A percentile compares a stretch with the other conserved stretches of the same genome.
Evolutionary conservation across 2,113 vertebrate genomes (phyloP).

Genomic region (Brachyhypopomus gauderio): DNA sequence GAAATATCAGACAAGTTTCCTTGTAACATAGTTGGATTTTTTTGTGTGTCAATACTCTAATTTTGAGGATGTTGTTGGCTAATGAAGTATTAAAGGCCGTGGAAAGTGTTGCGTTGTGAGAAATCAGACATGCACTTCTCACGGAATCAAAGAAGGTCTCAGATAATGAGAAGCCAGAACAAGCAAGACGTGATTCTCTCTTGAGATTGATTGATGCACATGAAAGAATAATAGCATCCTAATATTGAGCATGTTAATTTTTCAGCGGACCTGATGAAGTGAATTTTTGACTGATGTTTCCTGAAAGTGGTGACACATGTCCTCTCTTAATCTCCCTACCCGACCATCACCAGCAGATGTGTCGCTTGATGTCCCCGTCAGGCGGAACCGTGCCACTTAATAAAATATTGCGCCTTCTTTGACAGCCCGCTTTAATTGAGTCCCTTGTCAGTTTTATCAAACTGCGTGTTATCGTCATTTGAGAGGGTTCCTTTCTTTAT

Average conservation of each 20-base stretch:
- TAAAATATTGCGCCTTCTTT: constrained; percentile 81
- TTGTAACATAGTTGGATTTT: constrained; percentile 23
- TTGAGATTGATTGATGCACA: constrained; percentile 61
- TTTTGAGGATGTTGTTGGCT: constrained; percentile 37
- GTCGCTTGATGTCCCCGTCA: constrained; percentile 79
- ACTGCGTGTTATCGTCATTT: constrained; percentile 79
- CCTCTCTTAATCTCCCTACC: constrained; percentile 74
- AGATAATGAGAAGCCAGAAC: constrained; percentile 45
- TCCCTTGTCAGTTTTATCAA: constrained; percentile 86
- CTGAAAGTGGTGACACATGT: constrained; percentile 81
- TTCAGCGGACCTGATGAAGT: constrained; percentile 77
- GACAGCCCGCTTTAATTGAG: constrained; percentile 83
- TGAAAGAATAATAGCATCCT: constrained; percentile 72
- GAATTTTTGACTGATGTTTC: constrained; percentile 78
- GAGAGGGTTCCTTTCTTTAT: constrained; percentile 69
- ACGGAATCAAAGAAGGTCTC: constrained; percentile 38
- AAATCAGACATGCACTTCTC: constrained; percentile 48
- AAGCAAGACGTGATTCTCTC: constrained; percentile 45
- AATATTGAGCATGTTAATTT: constrained; percentile 73
- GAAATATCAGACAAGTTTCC: constrained; percentile 49
- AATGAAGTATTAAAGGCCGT: constrained; percentile 47
- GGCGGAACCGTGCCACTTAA: constrained; percentile 76
- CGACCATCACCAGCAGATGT: constrained; percentile 74
- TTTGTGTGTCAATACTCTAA: constrained; percentile 43
- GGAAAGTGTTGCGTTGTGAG: constrained; percentile 19